Evolutionary conservation across 2,888 invertebrate genomes (phyloP).

Genomic region (Adelognathus sp.): DNA sequence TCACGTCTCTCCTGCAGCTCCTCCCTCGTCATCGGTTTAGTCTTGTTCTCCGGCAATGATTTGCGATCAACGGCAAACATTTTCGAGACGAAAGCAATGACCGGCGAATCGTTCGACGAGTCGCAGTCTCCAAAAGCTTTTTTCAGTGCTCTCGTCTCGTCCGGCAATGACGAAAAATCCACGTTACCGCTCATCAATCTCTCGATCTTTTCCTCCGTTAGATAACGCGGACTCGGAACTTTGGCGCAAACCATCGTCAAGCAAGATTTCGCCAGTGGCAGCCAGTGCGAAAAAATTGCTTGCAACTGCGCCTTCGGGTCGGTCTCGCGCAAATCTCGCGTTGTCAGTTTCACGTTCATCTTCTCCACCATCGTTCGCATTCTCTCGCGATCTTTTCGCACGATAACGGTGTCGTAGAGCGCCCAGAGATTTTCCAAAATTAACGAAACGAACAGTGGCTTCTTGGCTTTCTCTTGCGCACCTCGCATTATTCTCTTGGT

Average conservation of each 20-base stretch:
- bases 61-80: conserved; percentile 93
- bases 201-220: conserved; percentile 90
- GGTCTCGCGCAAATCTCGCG: conserved; percentile 89
- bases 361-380: conserved; percentile 87
- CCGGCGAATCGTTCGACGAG: conserved; percentile 85
- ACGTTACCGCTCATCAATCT: conserved; percentile 89
- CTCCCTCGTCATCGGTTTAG: conserved; percentile 88
- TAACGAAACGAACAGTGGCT: conserved; percentile 95
- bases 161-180: conserved; percentile 86
- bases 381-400: conserved; percentile 90
- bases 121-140: conserved; percentile 87
- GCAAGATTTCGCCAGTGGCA: conserved; percentile 92
- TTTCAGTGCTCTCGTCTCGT: conserved; percentile 87
- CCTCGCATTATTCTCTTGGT: conserved; percentile 92
- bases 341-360: conserved; percentile 88
- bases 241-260: conserved; percentile 90
- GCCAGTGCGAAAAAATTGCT: conserved; percentile 93
- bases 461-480: conserved; percentile 95
- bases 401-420: conserved; percentile 91
- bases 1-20: conserved; percentile 88
- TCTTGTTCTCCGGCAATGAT: conserved; percentile 90
- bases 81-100: conserved; percentile 91
- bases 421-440: conserved; percentile 95
- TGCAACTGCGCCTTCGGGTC: conserved; percentile 91
- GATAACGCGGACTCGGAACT: conserved; percentile 91